These are phyloP conservation scores for Arothron firmamentum DNA, from an alignment of 2,113 vertebrate species.

Conservation along the genomic window DNA sequence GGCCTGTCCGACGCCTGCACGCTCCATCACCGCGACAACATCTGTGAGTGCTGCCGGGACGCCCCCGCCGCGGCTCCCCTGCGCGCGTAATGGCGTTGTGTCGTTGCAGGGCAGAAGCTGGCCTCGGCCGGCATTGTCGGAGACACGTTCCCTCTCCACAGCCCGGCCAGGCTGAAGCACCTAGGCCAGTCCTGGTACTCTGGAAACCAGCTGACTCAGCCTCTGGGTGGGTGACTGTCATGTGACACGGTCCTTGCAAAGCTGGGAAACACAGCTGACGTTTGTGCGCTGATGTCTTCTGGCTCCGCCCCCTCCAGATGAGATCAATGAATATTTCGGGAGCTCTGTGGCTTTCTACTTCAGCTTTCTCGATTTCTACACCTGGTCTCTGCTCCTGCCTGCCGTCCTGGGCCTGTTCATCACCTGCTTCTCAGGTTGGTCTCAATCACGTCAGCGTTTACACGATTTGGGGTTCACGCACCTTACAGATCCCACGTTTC, in stretches of 20 bases:
- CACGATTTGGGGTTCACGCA: too few species aligned
- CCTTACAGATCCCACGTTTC: too few species aligned
- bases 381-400: conserved; percentile 75
- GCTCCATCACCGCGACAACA: conserved; percentile 64
- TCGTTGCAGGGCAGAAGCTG: conserved; percentile 75
- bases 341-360: conserved; percentile 77
- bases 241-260: too few species aligned
- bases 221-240: conserved; percentile 72
- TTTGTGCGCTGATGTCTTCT: background rate
- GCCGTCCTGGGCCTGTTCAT: conserved; percentile 68
- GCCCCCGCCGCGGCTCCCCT: too few species aligned
- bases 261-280: background rate
- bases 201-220: conserved; percentile 70
- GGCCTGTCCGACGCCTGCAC: conserved; percentile 60
- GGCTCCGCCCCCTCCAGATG: conserved; percentile 57
- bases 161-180: conserved; percentile 55
- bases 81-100: too few species aligned
- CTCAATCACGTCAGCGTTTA: background rate
- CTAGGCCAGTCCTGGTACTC: conserved; percentile 76
- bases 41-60: conserved; percentile 71
- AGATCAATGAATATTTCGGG: conserved; percentile 76
- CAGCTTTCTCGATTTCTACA: conserved; percentile 82
- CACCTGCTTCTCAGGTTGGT: conserved; percentile 62
- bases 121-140: conserved; percentile 64
- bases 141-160: conserved; percentile 71